Base-by-base conservation (phyloP, 2,113 vertebrate genomes). In the Antechinus flavipes region DNA sequence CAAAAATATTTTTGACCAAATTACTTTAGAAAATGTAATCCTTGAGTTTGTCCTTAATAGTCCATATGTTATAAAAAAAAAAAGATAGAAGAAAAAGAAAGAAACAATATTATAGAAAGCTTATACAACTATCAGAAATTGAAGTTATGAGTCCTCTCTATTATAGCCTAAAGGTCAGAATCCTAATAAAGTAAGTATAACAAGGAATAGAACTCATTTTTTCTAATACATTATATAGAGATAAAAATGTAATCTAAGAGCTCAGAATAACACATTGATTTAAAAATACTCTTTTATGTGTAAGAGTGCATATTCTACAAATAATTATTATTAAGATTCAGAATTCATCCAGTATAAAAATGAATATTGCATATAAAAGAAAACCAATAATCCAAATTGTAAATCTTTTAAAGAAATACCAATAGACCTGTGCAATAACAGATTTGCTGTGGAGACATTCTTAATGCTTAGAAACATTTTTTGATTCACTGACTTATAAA, bases 401-500 rank as follows among this genome's bases (percentile, higher is more conserved):
- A 91, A 93, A 90, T 94, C 93, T 58, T 55, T 94, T 95, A 90
- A 54, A 53, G 9, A 68, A 56, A 55, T 91, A 76, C 25, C 54
- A 93, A 26, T 95, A 95, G 92, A 46, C 46, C 54, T 47, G 90
- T 89, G 61, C 61, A 95, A 96, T 92, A 92, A 25, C 25, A 93
- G 97, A 95, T 94, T 91, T 96, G 47, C 47, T 94, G 11, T 92
- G 91, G 89, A 97, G 94, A 47, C 52, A 84, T 91, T 97, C 95
- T 95, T 96, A 91, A 30, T 94, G 35, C 76, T 92, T 93, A 27
- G 76, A 3, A 90, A 94, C 52, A 92, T 93, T 92, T 92, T 94
- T 26, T 96, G 92, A 91, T 76, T 76, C 14, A 19, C 50, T 90
- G 46, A 68, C 27, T 22, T 93, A 26, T 42, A 95, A 89, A 91